Conservation (phyloP, 2,888 invertebrate genomes). For the Atrina japonica region DNA sequence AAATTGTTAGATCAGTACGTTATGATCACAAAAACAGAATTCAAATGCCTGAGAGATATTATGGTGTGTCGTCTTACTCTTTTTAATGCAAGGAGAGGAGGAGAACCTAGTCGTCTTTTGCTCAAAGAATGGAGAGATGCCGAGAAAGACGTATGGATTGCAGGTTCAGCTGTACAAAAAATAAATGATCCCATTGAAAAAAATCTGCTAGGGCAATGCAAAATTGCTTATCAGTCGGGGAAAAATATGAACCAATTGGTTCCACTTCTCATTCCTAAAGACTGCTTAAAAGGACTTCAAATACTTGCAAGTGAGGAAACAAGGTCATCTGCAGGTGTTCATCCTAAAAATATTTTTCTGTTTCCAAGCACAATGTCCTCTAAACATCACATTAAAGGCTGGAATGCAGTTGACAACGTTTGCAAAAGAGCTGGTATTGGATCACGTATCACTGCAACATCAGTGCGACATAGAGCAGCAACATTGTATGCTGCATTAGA, state of each 20-base stretch:
- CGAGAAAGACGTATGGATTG: slow-evolving; percentile 13
- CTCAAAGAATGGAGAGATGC: slow-evolving; percentile 42
- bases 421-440: slow-evolving; percentile 13
- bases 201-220: slow-evolving; percentile 9
- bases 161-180: no score
- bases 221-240: slow-evolving; percentile 33
- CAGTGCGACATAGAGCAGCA: slow-evolving; percentile 19
- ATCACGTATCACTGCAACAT: slow-evolving; percentile 14
- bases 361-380: slow-evolving; percentile 20
- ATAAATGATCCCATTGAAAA: slow-evolving; percentile 18
- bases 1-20: no score
- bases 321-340: slow-evolving; percentile 5
- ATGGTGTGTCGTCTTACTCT: slow-evolving; percentile 33
- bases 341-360: slow-evolving; percentile 6
- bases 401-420: slow-evolving; percentile 5
- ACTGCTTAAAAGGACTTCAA: slow-evolving; percentile 1
- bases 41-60: slow-evolving; percentile 6
- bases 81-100: slow-evolving; percentile 39
- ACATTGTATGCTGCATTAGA: slow-evolving; percentile 21
- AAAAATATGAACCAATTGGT: slow-evolving; percentile 20
- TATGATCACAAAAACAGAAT: neutral
- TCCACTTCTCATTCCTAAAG: neutral
- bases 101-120: slow-evolving; percentile 37
- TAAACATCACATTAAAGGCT: slow-evolving; percentile 15
- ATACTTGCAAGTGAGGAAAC: neutral